Percentiles rank a stretch among this genome's conserved stretches.
Evolutionary conservation across 2,113 vertebrate species (phyloP).

Genomic region (Tricholaema leucomelas): DNA sequence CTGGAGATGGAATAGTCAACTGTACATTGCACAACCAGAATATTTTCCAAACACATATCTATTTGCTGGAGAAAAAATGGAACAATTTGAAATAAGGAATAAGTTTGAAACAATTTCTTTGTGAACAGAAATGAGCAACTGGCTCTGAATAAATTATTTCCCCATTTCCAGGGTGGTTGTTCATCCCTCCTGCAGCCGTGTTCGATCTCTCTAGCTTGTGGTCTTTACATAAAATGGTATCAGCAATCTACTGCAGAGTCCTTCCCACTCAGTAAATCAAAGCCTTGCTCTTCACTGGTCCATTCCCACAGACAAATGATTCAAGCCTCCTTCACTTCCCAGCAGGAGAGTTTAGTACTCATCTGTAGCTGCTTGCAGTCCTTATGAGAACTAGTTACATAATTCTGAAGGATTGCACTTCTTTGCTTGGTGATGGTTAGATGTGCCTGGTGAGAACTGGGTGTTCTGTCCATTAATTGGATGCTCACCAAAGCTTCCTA

Average conservation of each 20-base stretch:
- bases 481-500: not conserved
- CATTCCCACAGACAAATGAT: not conserved
- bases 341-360: not conserved
- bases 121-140: not conserved
- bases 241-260: not conserved
- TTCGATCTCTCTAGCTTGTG: not conserved
- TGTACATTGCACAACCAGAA: not conserved
- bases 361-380: not conserved
- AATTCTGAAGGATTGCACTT: not conserved
- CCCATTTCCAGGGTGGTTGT: not conserved
- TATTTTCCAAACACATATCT: not conserved
- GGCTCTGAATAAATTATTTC: constrained; percentile 27
- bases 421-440: not conserved
- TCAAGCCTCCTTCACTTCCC: constrained; percentile 7
- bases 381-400: not conserved
- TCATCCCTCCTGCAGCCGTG: not conserved
- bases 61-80: constrained; percentile 18
- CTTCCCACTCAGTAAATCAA: not conserved
- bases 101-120: not conserved
- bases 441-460: not conserved
- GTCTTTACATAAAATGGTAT: not conserved
- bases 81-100: constrained; percentile 17
- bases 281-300: not conserved
- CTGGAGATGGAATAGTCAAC: not conserved
- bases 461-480: not conserved